Evolutionary conservation across 1,140 invertebrate genomes (phyloP).

Genomic region (Drosophila pruinosa): DNA sequence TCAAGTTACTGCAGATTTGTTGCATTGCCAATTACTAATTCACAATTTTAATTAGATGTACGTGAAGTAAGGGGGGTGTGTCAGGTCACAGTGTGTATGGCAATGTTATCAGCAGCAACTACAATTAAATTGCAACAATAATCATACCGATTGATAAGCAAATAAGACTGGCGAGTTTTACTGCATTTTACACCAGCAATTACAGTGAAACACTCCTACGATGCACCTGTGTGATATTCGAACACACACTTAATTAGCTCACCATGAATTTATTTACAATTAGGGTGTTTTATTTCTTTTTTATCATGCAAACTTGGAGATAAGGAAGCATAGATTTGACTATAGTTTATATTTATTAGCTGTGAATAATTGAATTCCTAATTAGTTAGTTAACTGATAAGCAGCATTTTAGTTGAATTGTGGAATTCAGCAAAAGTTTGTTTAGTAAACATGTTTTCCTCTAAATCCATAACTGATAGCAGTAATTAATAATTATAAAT

Average conservation of each 20-base stretch:
- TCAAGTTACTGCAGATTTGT: background rate
- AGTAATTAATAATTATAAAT: too few species aligned
- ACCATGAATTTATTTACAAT: background rate
- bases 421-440: background rate
- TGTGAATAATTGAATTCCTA: background rate
- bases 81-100: constrained; percentile 19
- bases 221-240: too few species aligned
- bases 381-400: background rate
- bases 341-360: background rate
- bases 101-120: constrained; percentile 4
- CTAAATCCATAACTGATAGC: background rate
- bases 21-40: background rate
- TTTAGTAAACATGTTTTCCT: background rate
- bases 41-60: background rate
- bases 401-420: too few species aligned
- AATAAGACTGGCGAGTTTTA: background rate
- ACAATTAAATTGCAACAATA: constrained; percentile 4
- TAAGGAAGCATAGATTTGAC: background rate
- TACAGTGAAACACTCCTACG: background rate
- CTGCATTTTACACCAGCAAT: background rate
- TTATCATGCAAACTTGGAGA: background rate
- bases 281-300: background rate
- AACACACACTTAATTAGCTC: too few species aligned
- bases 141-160: background rate
- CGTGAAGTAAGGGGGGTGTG: background rate